Base-by-base conservation (phyloP, 2,113 vertebrate species). In the Gadus chalcogrammus region DNA sequence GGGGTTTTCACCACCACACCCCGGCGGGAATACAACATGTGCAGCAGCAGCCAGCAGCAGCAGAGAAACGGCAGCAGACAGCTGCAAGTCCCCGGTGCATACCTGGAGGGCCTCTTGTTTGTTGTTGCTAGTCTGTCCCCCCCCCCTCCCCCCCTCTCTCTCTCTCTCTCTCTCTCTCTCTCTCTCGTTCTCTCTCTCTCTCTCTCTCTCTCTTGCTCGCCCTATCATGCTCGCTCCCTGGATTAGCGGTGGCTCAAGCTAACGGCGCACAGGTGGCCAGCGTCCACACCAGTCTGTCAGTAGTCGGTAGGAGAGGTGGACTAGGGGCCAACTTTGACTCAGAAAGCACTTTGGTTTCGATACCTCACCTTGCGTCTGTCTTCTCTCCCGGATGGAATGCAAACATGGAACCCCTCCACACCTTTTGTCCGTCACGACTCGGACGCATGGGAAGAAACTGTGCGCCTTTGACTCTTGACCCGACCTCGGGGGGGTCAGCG, bases 181-280 rank as follows among this genome's bases (percentile, higher is more conserved):
- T 42, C 38, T 5, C 38, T 5, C 38, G 1, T 3, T 42, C 38
- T 42, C 38, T 42, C 38, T 42, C 38, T 42, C 38, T 42, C 38
- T 42, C 38, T 42, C 38, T 42, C 38, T 42, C 38, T 42, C 38
- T 42, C 38, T 42, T 11, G 7, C 42, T 11, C 42, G 2, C 42
- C 12, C 42, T 48, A 13, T 48, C 48, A 27, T 60, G 5, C 53
- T 31, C 24, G 35, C 5, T 18, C 27, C 59, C 61, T 16, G 11
- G 73, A 79, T 81, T 72, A 78, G 62, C 64, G 69, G 48, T 58
- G 74, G 74, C 75, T 67, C 67, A 66, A 53, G 66, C 68, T 73
- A 73, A 71, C 61, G 79, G 61, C 60, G 22, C 73, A 75, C 79
- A 80, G 77, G 75, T 83, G 77, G 78, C 74, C 61, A 70, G 77